These are phyloP conservation scores for Drosophila cognata DNA, from an alignment of 2,888 invertebrate species.

Conservation along the genomic window DNA sequence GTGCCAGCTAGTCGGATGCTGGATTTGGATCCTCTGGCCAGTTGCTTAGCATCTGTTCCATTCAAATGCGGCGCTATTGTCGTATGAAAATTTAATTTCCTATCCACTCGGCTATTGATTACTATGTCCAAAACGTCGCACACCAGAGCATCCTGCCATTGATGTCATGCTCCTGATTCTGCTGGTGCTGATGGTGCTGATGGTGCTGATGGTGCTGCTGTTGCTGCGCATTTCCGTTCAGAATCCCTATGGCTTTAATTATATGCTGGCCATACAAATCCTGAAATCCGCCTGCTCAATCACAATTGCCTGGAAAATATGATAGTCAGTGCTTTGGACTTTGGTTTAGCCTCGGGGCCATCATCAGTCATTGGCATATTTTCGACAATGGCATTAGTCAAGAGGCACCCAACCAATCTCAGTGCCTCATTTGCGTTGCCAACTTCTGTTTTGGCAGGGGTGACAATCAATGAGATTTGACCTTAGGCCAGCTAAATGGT, in stretches of 20 bases:
- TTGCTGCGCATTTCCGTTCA: conserved; percentile 65
- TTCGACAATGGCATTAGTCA: conserved; percentile 76
- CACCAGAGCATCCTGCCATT: conserved; percentile 44
- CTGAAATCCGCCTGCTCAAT: conserved; percentile 53
- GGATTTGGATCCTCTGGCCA: background rate
- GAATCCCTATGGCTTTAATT: conserved; percentile 71
- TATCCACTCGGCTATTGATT: conserved; percentile 65
- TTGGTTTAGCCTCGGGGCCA: conserved; percentile 43
- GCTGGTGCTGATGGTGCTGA: conserved; percentile 1
- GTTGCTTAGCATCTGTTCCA: conserved; percentile 11
- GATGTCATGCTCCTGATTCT: conserved; percentile 13
- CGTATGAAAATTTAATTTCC: conserved; percentile 71
- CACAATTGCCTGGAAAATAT: conserved; percentile 54
- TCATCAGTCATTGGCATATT: conserved; percentile 75
- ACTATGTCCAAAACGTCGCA: conserved; percentile 53
- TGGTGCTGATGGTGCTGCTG: conserved; percentile 30
- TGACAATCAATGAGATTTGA: conserved; percentile 66
- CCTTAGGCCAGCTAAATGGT: conserved; percentile 36
- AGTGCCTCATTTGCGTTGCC: conserved; percentile 57
- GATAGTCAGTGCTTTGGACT: conserved; percentile 33
- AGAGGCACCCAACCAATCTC: conserved; percentile 37
- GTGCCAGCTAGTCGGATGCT: background rate
- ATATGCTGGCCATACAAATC: conserved; percentile 49
- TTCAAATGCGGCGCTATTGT: conserved; percentile 32
- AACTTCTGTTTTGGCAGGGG: conserved; percentile 49